Base-by-base conservation (phyloP, 2,888 invertebrate species). In the Miltochrista miniata region DNA sequence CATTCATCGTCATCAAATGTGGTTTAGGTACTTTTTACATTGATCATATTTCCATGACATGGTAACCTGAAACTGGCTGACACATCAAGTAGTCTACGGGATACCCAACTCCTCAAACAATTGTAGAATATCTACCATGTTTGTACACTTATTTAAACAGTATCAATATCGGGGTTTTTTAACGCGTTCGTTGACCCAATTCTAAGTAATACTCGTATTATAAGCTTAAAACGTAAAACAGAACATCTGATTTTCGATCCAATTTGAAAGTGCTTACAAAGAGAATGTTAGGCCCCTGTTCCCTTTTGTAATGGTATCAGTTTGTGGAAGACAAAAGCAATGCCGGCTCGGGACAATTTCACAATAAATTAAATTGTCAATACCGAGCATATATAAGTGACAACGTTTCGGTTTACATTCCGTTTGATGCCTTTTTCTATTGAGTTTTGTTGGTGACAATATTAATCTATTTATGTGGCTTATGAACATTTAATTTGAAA, bases 231-330 rank as follows among this genome's bases (percentile, higher is more conserved):
- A 24, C 18, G 5, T 24, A 5, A 24, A 24, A 56, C 48, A 58
- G 59, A 56, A 58, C 49, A 56, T 59, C 51, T 59, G 63, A 63
- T 61, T 72, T 70, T 60, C 50, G 59, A 58, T 70, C 59, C 59
- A 61, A 68, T 68, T 68, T 60, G 53, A 56, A 70, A 70, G 59
- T 63, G 68, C 71, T 65, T 54, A 70, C 73, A 72, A 72, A 59
- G 61, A 51, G 51, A 63, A 55, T 55, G 48, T 54, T 48, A 59
- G 51, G 56, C 56, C 53, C 47, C 48, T 67, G 56, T 70, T 64
- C 62, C 57, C 60, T 54, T 59, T 72, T 58, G 56, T 62, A 67
- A 61, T 55, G 53, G 58, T 59, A 67, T 67, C 72, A 67, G 61
- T 62, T 60, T 54, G 44, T 56, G 46, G 49, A 39, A 72, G 63